phyloP scores from a whole-genome alignment of 2,113 vertebrate genomes.

The Rhinoderma darwinii region DNA sequence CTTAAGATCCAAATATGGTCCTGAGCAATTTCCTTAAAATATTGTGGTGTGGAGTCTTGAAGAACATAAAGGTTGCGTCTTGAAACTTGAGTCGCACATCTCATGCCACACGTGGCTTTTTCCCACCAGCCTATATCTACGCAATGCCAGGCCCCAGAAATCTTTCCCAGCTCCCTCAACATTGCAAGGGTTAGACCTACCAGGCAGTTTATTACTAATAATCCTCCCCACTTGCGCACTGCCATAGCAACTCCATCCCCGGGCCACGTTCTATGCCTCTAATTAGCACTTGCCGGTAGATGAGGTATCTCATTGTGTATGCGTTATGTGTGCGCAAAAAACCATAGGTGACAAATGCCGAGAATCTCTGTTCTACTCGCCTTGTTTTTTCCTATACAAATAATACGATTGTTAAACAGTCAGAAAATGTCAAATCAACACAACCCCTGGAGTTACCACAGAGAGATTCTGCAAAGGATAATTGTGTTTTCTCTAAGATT shows the following conservation, averaged over 20 bases:
- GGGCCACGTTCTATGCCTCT: neutral
- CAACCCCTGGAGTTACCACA: neutral
- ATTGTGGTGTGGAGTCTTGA: too few relatives aligned
- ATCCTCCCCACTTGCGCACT: neutral
- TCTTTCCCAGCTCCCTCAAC: neutral
- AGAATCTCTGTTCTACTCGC: neutral
- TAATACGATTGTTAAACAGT: neutral
- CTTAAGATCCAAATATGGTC: too few relatives aligned
- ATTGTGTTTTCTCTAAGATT: neutral
- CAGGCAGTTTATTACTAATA: neutral
- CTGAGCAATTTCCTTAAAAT: too few relatives aligned
- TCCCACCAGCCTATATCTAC: too few relatives aligned
- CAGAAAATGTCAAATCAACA: conserved; percentile 3
- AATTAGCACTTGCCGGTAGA: conserved; percentile 39
- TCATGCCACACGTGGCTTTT: too few relatives aligned
- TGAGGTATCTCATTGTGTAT: conserved; percentile 16
- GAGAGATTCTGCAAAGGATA: neutral
- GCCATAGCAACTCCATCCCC: conserved; percentile 30
- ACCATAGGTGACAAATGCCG: neutral
- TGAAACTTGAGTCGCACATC: too few relatives aligned
- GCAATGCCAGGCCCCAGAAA: neutral
- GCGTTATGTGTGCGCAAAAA: neutral
- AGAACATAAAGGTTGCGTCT: too few relatives aligned
- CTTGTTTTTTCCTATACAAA: neutral
- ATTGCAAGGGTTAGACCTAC: neutral